Percentiles rank a stretch among this genome's conserved stretches.
phyloP scores from a whole-genome alignment of 2,888 invertebrate species.

The Cataglyphis livida region DNA sequence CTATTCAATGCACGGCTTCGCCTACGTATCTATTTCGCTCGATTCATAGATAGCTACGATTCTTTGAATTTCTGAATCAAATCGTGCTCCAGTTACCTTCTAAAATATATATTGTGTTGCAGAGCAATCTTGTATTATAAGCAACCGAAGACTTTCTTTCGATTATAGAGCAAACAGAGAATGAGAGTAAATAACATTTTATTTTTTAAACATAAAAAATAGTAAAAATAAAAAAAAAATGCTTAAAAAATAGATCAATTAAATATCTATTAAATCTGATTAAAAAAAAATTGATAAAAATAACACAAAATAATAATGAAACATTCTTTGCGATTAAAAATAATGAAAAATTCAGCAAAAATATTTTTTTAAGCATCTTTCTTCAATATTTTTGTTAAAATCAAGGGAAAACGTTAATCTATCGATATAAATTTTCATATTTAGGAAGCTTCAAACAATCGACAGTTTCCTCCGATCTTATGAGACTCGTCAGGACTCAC shows the following conservation, averaged over 20 bases:
- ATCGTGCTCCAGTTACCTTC: background rate
- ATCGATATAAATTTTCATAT: background rate
- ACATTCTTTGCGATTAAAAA: background rate
- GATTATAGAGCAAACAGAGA: background rate
- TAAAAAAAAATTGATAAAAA: background rate
- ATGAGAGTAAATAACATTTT: background rate
- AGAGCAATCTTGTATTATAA: constrained; percentile 1
- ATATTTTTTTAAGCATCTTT: background rate
- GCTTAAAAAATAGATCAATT: background rate
- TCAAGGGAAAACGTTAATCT: constrained; percentile 1
- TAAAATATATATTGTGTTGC: background rate
- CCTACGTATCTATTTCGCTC: background rate
- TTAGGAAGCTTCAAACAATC: background rate
- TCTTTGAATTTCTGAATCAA: background rate
- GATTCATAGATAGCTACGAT: background rate
- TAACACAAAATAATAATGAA: background rate
- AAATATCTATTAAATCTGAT: background rate
- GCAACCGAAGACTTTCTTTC: background rate
- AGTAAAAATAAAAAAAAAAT: background rate
- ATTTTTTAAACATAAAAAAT: background rate
- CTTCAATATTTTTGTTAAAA: background rate
- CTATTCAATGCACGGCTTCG: background rate
- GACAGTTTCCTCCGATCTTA: background rate
- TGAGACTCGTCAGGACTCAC: background rate
- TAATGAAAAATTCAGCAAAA: background rate